Base-by-base conservation (phyloP, 2,113 vertebrate genomes). In the Pelusios castaneus region DNA sequence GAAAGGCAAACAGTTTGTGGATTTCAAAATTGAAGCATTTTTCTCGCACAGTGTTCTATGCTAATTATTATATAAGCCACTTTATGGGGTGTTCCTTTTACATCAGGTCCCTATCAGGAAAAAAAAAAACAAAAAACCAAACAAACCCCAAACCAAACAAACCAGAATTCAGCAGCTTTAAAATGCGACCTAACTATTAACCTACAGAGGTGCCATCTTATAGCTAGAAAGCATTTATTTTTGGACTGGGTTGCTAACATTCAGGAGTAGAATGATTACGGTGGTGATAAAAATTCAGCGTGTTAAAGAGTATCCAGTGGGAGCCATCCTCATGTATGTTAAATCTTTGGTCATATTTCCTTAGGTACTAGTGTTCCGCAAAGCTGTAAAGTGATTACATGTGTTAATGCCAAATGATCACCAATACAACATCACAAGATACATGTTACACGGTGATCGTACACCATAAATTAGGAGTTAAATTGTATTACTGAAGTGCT, bases 291-390 rank as follows among this genome's bases (percentile, higher is more conserved):
- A 89, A 88, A 49, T 85, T n/a, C 80, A 89, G 21, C 67, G 4
- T 51, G 29, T 81, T 75, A 43, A 90, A 52, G 51, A 67, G 45
- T 87, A 29, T 84, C 56, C 81, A 51, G 56, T 67, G 56, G 79
- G 45, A 80, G 12, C 25, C 52, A 60, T 75, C 19, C 41, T 84
- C 85, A 70, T 55, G 75, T 80, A 82, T 92, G 86, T 73, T 76
- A 90, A 85, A 31, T 87, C 90, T 49, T 87, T 43, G 10, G n/a
- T 52, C 89, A 31, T 90, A 31, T 91, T 96, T 93, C 85, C 95
- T 90, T 77, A 82, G 86, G 80, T 87, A 94, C 27, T 58, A 86
- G 6, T 0, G 0, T 86, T 94, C 76, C 79, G 76, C 6, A 75
- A 55, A 54, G 80, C 73, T 6, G 43, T 81, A 34, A 85, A 43